A percentile compares a stretch with the other conserved stretches of the same genome.
Evolutionary conservation across 2,888 invertebrate genomes (phyloP).

Genomic region (Urechis unicinctus): DNA sequence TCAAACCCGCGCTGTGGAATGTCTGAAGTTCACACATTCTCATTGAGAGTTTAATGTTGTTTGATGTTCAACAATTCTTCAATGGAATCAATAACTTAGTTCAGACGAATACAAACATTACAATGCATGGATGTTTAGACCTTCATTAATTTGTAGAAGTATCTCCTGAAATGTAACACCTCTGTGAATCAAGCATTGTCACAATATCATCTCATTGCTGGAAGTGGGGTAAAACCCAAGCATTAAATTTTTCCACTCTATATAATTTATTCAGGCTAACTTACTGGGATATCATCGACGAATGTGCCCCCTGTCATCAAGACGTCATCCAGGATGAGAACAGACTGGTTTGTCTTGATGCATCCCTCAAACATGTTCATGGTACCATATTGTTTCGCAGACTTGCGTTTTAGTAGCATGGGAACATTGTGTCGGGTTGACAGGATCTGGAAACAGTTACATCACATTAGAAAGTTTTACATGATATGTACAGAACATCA

Average conservation of each 20-base stretch:
- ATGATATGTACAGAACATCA: not conserved
- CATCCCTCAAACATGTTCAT: slow-evolving; percentile 16
- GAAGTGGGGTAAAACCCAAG: not conserved
- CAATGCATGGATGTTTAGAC: too few species aligned
- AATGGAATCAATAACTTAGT: too few species aligned
- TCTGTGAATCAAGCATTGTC: not conserved
- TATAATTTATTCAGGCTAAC: not conserved
- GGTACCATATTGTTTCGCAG: slow-evolving; percentile 17
- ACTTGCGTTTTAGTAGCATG: slow-evolving; percentile 19
- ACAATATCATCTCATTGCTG: not conserved
- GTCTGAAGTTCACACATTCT: too few species aligned
- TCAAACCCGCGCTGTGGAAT: slow-evolving; percentile 10
- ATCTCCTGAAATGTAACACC: too few species aligned
- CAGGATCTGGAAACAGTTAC: slow-evolving; percentile 10
- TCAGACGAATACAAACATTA: too few species aligned
- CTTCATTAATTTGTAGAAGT: not conserved
- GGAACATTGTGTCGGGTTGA: slow-evolving; percentile 14
- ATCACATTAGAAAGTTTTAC: not conserved
- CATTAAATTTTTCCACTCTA: not conserved
- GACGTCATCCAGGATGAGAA: slow-evolving; percentile 19
- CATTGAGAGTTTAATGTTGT: too few species aligned
- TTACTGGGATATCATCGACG: slow-evolving; percentile 17
- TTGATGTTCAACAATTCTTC: too few species aligned
- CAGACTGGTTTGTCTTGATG: slow-evolving; percentile 11
- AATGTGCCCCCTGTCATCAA: slow-evolving; percentile 21